These are phyloP conservation scores for Lota lota DNA, from an alignment of 2,113 vertebrate species.

Conservation along the genomic window DNA sequence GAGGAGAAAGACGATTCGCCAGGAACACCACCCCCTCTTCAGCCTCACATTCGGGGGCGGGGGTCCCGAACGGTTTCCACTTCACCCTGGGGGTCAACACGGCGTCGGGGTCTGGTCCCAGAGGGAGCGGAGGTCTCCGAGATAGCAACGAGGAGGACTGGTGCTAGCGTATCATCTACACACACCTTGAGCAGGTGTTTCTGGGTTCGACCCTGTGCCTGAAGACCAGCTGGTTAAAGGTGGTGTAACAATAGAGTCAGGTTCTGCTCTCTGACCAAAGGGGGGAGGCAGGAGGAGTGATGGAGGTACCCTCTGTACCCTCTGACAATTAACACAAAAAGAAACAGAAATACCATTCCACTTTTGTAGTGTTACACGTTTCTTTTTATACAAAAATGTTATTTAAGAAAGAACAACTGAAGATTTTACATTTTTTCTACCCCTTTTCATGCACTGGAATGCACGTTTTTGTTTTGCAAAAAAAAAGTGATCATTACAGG, in stretches of 20 bases:
- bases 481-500: constrained; percentile 33
- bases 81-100: constrained; percentile 85
- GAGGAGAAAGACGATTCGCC: constrained; percentile 62
- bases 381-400: constrained; percentile 46
- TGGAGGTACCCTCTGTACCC: constrained; percentile 54
- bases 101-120: constrained; percentile 63
- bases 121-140: constrained; percentile 82
- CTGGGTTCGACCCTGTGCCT: constrained; percentile 36
- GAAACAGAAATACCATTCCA: constrained; percentile 54
- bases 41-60: constrained; percentile 68
- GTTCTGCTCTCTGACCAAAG: constrained; percentile 10
- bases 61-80: constrained; percentile 91
- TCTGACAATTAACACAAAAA: constrained; percentile 37
- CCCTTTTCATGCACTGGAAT: constrained; percentile 62
- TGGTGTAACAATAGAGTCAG: constrained; percentile 30
- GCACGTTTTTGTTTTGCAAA: constrained; percentile 6
- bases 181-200: not conserved
- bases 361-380: constrained; percentile 44
- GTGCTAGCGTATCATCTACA: constrained; percentile 78
- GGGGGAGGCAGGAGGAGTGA: constrained; percentile 18
- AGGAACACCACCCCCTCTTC: constrained; percentile 71
- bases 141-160: constrained; percentile 89
- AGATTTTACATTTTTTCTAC: constrained; percentile 41
- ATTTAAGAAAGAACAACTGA: constrained; percentile 8
- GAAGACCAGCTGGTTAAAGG: constrained; percentile 1